Evolutionary conservation across 2,888 invertebrate species (phyloP).

Genomic region (Leucophenga maculata): DNA sequence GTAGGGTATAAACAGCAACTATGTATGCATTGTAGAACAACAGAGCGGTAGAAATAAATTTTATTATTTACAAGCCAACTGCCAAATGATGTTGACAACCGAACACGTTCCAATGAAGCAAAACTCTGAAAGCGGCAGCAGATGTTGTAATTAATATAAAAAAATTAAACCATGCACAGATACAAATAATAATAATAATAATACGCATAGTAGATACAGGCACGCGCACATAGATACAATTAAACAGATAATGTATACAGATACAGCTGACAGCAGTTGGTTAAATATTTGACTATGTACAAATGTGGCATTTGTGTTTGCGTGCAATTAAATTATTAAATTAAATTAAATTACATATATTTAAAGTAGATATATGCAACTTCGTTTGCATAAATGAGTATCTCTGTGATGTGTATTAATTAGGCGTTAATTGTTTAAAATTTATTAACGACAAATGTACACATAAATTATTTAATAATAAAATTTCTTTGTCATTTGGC

Average conservation of each 20-base stretch:
- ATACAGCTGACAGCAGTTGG: too few species aligned
- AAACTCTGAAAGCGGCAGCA: constrained; percentile 14
- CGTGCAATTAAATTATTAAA: too few species aligned
- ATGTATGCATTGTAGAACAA: neutral
- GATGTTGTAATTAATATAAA: constrained; percentile 16
- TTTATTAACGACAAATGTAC: constrained; percentile 18
- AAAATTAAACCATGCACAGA: neutral
- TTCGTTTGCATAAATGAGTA: constrained; percentile 22
- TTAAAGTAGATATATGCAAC: too few species aligned
- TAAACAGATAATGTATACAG: neutral
- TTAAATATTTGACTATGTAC: neutral
- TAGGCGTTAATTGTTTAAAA: constrained; percentile 56
- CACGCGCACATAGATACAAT: neutral
- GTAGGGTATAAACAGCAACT: constrained; percentile 2
- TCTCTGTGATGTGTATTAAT: constrained; percentile 64
- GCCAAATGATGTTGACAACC: constrained; percentile 61
- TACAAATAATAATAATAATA: neutral
- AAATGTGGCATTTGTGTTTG: neutral
- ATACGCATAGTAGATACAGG: neutral
- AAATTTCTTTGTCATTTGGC: neutral
- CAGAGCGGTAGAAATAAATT: constrained; percentile 17
- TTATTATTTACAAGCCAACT: constrained; percentile 22
- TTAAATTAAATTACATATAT: too few species aligned
- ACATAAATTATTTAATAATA: constrained; percentile 19
- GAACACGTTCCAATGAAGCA: constrained; percentile 35